These are phyloP conservation scores for human DNA, from an alignment of 2,113 vertebrate species.

Conservation along the genomic window DNA sequence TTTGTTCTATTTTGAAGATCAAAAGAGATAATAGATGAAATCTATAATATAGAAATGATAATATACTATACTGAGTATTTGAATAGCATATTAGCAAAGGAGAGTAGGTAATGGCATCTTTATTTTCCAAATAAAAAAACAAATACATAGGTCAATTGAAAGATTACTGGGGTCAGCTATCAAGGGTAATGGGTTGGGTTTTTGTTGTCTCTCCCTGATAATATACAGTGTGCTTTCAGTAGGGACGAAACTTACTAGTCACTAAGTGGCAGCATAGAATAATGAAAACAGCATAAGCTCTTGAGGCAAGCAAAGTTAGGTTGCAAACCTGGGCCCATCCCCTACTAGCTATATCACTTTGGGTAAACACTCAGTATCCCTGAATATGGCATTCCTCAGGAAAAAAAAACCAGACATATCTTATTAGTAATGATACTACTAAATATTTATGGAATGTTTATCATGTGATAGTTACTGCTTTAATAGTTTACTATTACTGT, in stretches of 20 bases:
- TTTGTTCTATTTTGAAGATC: constrained; percentile 12
- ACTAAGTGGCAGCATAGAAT: constrained; percentile 41
- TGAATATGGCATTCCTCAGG: neutral
- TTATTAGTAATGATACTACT: neutral
- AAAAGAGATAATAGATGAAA: neutral
- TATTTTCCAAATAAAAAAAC: constrained; percentile 27
- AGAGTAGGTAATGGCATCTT: neutral
- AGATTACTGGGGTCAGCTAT: neutral
- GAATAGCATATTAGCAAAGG: neutral
- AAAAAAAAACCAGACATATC: neutral
- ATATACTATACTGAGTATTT: neutral
- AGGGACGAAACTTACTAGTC: neutral
- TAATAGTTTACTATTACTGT: neutral
- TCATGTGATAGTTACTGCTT: neutral
- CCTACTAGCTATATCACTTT: neutral
- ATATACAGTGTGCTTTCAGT: neutral
- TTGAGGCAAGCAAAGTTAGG: neutral
- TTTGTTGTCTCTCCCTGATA: neutral
- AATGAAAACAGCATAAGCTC: neutral
- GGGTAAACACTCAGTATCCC: neutral
- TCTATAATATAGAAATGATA: neutral
- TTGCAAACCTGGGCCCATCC: neutral
- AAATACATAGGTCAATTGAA: neutral
- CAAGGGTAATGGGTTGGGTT: neutral
- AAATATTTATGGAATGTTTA: neutral